phyloP scores from a whole-genome alignment of 2,113 vertebrate genomes.

The Oenanthe oenanthe region DNA sequence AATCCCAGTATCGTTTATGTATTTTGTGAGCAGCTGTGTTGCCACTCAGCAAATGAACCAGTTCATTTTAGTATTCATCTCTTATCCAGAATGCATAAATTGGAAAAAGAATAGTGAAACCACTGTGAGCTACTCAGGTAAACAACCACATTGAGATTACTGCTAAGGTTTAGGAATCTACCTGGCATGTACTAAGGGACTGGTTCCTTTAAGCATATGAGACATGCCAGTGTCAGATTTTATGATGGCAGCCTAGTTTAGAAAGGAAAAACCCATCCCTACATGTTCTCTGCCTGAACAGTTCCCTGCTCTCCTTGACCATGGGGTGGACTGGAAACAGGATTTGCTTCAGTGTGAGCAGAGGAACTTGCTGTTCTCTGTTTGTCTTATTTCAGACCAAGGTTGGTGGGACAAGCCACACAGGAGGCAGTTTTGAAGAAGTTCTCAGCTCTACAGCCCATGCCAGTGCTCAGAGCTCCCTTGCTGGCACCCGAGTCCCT shows the following conservation, averaged over 20 bases:
- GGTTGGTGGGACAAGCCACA: slow-evolving; percentile 79
- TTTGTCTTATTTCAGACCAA: slow-evolving; percentile 83
- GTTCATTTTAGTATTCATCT: neutral
- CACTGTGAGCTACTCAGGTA: neutral
- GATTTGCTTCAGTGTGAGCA: neutral
- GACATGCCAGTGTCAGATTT: neutral
- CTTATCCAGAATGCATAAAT: neutral
- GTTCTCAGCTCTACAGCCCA: slow-evolving; percentile 93
- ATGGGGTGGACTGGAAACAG: neutral
- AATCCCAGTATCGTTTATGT: neutral
- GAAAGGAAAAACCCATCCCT: neutral
- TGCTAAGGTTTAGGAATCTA: neutral
- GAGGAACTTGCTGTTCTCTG: neutral
- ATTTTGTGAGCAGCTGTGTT: neutral
- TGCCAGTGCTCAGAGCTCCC: slow-evolving; percentile 86
- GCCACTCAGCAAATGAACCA: neutral
- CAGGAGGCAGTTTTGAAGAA: slow-evolving; percentile 92
- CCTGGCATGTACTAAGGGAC: neutral
- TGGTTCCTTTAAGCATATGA: neutral
- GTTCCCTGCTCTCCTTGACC: neutral
- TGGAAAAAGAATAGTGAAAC: neutral
- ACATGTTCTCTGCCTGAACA: neutral
- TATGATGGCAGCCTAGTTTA: neutral
- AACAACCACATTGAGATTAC: neutral
- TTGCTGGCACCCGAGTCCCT: slow-evolving; percentile 67